Evolutionary conservation across 2,113 vertebrate genomes (phyloP).

Genomic region (Poeciliopsis prolifica): DNA sequence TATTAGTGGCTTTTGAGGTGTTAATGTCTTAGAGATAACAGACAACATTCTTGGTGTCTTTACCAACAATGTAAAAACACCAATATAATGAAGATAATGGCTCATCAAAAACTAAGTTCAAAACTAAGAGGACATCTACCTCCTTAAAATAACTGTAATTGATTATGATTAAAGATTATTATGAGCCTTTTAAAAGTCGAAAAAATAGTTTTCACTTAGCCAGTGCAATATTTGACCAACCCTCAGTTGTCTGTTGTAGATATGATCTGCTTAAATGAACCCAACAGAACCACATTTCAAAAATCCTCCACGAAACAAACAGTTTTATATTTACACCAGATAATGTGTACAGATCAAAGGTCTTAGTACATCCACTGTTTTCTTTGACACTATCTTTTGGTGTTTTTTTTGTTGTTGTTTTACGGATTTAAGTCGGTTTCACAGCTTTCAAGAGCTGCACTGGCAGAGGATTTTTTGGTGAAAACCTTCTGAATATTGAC

Average conservation of each 20-base stretch:
- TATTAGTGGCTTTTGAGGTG: too few species aligned
- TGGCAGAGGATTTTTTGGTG: not conserved
- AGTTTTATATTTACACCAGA: too few species aligned
- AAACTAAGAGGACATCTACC: too few species aligned
- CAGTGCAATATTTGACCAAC: not conserved
- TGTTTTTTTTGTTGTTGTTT: not conserved
- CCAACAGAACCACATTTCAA: too few species aligned
- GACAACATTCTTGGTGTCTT: not conserved
- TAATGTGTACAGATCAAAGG: too few species aligned
- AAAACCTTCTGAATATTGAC: not conserved
- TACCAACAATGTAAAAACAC: too few species aligned
- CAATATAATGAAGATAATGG: too few species aligned
- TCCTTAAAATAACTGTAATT: too few species aligned
- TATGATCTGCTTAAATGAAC: not conserved
- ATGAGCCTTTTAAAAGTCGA: not conserved
- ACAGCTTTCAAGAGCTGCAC: not conserved
- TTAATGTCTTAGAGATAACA: not conserved
- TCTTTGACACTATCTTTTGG: too few species aligned
- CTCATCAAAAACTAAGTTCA: too few species aligned
- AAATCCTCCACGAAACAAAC: too few species aligned
- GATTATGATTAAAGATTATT: not conserved
- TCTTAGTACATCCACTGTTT: too few species aligned
- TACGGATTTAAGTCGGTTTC: not conserved
- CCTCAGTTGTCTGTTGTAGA: not conserved
- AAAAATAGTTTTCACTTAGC: not conserved